These are phyloP conservation scores for Hormiphora californensis DNA, from an alignment of 37 sponge, comb jelly and placozoan genomes.

Conservation along the genomic window DNA sequence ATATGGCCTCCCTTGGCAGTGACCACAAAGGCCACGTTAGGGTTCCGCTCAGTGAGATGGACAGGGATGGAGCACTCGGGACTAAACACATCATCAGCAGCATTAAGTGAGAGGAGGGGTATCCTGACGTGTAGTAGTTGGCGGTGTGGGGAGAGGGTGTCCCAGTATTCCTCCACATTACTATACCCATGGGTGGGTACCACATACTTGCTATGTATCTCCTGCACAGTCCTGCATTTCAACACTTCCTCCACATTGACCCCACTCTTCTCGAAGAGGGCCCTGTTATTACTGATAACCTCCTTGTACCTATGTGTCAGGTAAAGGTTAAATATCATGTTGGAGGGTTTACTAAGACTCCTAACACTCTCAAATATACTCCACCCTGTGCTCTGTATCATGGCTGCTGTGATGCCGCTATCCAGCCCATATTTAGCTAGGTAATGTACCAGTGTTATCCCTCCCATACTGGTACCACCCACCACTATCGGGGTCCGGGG, in stretches of 20 bases:
- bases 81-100: constrained; percentile 17
- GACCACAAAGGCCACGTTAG: constrained; percentile 5
- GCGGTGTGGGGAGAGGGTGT: constrained; percentile 4
- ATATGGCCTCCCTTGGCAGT: constrained; percentile 28
- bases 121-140: constrained; percentile 33
- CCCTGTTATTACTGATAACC: not conserved
- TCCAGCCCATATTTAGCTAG: constrained; percentile 1
- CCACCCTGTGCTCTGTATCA: constrained; percentile 43
- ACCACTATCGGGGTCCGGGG: not conserved
- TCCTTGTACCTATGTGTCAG: constrained; percentile 38
- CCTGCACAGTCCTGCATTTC: constrained; percentile 31
- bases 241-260: not conserved
- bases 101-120: constrained; percentile 8
- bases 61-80: constrained; percentile 19
- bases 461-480: constrained; percentile 20
- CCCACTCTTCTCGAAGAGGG: not conserved
- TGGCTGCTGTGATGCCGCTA: not conserved
- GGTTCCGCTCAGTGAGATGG: not conserved
- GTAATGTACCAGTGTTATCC: constrained; percentile 16
- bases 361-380: constrained; percentile 28
- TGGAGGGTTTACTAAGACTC: constrained; percentile 28
- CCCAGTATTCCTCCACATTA: constrained; percentile 21
- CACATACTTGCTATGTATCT: constrained; percentile 27
- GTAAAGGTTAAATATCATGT: constrained; percentile 36
- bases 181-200: not conserved